A percentile compares a stretch with the other conserved stretches of the same genome.
These are phyloP conservation scores for Leucoraja ocellata DNA, from an alignment of 2,797 vertebrate genomes.

Conservation along the genomic window DNA sequence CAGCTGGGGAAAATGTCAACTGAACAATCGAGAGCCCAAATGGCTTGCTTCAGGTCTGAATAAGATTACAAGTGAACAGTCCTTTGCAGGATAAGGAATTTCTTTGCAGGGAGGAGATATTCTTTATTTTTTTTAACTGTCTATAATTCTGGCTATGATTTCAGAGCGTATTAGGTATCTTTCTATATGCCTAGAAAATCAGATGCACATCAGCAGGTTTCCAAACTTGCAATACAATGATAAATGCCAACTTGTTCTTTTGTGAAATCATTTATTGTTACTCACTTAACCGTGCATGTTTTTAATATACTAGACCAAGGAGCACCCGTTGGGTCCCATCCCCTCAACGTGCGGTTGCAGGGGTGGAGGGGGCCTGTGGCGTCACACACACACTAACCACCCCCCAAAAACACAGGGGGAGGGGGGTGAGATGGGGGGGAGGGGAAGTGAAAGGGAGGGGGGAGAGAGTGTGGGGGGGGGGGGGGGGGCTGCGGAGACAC, in stretches of 20 bases:
- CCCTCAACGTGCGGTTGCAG: too few relatives aligned
- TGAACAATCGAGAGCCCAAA: slow-evolving; percentile 29
- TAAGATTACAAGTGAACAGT: slow-evolving; percentile 26
- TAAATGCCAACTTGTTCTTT: neutral
- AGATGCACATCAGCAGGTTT: neutral
- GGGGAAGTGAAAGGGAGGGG: too few relatives aligned
- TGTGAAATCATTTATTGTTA: neutral
- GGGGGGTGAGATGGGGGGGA: too few relatives aligned
- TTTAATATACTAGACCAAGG: too few relatives aligned
- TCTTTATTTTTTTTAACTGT: neutral
- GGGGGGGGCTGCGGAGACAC: too few relatives aligned
- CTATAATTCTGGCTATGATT: neutral
- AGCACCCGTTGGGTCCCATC: too few relatives aligned
- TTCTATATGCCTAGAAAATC: neutral
- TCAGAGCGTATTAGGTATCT: neutral
- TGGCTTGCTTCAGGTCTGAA: slow-evolving; percentile 28
- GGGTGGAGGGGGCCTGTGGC: too few relatives aligned
- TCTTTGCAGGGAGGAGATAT: neutral
- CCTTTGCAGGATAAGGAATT: slow-evolving; percentile 1
- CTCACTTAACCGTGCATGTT: too few relatives aligned
- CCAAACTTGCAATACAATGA: neutral
- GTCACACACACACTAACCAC: too few relatives aligned
- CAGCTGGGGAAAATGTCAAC: slow-evolving; percentile 41
- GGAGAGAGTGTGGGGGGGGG: too few relatives aligned
- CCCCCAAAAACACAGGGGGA: too few relatives aligned